Percentiles rank a stretch among this genome's conserved stretches.
phyloP scores from a whole-genome alignment of 1,140 invertebrate species.

The Nebria ingens region DNA sequence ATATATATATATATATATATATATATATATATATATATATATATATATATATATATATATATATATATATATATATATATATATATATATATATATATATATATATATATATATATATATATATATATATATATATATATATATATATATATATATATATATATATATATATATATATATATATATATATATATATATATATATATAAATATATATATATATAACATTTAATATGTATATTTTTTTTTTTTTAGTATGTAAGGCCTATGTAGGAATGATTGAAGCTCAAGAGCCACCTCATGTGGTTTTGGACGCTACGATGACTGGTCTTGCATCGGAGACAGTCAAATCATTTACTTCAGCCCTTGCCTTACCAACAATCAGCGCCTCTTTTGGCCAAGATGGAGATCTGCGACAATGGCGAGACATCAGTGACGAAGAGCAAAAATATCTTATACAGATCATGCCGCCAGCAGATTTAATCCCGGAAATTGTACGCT shows the following conservation, averaged over 20 bases:
- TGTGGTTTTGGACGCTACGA: slow-evolving; percentile 68
- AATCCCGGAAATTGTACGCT: slow-evolving; percentile 67
- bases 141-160: background rate
- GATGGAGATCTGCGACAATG: slow-evolving; percentile 69
- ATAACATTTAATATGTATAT: background rate
- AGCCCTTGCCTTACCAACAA: slow-evolving; percentile 66
- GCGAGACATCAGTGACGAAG: slow-evolving; percentile 53
- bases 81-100: too few species aligned
- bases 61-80: too few species aligned
- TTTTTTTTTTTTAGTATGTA: slow-evolving; percentile 47
- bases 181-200: slow-evolving; percentile 12
- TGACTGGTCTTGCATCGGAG: slow-evolving; percentile 63
- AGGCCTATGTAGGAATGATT: slow-evolving; percentile 52
- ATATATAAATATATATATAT: slow-evolving; percentile 11
- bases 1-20: too few species aligned
- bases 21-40: too few species aligned
- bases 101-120: too few species aligned
- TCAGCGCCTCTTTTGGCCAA: slow-evolving; percentile 74
- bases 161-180: too few species aligned
- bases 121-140: background rate
- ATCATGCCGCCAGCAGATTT: slow-evolving; percentile 75
- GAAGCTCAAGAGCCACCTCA: slow-evolving; percentile 54
- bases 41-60: too few species aligned
- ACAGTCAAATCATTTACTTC: slow-evolving; percentile 71
- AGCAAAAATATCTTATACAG: slow-evolving; percentile 59